phyloP scores from a whole-genome alignment of 2,113 vertebrate genomes.

The Tricholaema leucomelas region DNA sequence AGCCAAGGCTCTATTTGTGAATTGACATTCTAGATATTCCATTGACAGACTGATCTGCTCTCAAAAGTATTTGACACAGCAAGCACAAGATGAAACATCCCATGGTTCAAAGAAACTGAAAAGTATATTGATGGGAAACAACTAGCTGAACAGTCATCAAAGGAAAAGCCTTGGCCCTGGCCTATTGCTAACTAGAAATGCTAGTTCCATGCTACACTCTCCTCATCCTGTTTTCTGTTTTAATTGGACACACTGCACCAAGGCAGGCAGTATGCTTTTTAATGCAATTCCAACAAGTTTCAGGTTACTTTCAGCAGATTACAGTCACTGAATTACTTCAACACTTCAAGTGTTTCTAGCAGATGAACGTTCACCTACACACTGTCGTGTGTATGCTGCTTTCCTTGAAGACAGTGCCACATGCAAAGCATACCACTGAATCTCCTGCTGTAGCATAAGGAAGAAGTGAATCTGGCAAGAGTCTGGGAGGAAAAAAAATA shows the following conservation, averaged over 20 bases:
- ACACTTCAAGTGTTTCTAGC: conserved; percentile 8
- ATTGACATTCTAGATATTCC: not conserved
- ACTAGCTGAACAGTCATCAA: conserved; percentile 54
- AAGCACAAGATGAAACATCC: conserved; percentile 25
- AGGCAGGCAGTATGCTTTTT: not conserved
- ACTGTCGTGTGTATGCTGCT: not conserved
- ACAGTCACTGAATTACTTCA: conserved; percentile 31
- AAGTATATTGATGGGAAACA: conserved; percentile 43
- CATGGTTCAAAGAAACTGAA: conserved; percentile 32
- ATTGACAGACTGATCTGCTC: not conserved
- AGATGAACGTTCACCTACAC: not conserved
- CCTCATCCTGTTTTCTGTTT: conserved; percentile 68
- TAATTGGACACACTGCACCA: conserved; percentile 39
- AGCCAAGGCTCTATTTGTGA: not conserved
- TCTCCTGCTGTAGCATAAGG: not conserved
- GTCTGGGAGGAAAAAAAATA: not conserved
- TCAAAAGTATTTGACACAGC: conserved; percentile 14
- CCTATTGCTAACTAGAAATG: not conserved
- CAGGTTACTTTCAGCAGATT: conserved; percentile 49
- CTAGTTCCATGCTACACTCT: conserved; percentile 15
- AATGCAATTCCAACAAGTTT: conserved; percentile 43
- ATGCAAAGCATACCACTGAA: not conserved
- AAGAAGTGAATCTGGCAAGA: not conserved
- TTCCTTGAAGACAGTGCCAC: not conserved
- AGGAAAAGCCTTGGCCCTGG: conserved; percentile 51